Evolutionary conservation across 2,113 vertebrate genomes (phyloP).

Genomic region (Baryphthengus martii): DNA sequence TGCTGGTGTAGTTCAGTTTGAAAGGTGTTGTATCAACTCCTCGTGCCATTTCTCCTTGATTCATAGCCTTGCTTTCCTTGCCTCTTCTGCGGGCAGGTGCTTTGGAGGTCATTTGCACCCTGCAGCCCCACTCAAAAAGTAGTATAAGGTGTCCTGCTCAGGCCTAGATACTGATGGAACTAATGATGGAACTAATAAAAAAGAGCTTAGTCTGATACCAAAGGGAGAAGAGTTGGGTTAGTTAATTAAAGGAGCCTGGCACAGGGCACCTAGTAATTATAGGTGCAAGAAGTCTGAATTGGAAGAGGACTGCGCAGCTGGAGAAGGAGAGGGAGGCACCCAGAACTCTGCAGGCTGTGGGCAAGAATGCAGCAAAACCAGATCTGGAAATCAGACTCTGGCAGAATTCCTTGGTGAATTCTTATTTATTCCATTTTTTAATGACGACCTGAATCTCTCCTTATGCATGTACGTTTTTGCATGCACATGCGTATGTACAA

Average conservation of each 20-base stretch:
- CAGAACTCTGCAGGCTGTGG: slow-evolving; percentile 70
- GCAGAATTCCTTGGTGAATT: slow-evolving; percentile 75
- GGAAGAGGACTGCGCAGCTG: slow-evolving; percentile 76
- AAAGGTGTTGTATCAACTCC: not conserved
- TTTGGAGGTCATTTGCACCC: slow-evolving; percentile 47
- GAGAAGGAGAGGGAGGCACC: slow-evolving; percentile 75
- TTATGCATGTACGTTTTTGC: slow-evolving; percentile 39
- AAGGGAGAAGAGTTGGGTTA: slow-evolving; percentile 75
- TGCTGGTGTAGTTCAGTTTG: not conserved
- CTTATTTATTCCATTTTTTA: slow-evolving; percentile 67
- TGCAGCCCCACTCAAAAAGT: not conserved
- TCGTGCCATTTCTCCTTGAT: not conserved
- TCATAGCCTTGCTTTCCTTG: not conserved
- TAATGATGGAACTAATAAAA: slow-evolving; percentile 65
- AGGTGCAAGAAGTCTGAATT: slow-evolving; percentile 80
- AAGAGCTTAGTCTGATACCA: slow-evolving; percentile 72
- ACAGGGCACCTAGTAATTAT: slow-evolving; percentile 77
- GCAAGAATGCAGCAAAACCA: slow-evolving; percentile 79
- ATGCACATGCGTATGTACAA: slow-evolving; percentile 41
- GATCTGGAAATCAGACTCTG: slow-evolving; percentile 70
- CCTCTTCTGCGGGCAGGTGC: not conserved
- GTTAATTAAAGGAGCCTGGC: slow-evolving; percentile 83
- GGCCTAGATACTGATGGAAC: slow-evolving; percentile 40
- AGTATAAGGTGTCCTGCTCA: slow-evolving; percentile 19
- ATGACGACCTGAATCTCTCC: slow-evolving; percentile 62